These are phyloP conservation scores for Patella depressa DNA, from an alignment of 2,888 invertebrate species.

Conservation along the genomic window DNA sequence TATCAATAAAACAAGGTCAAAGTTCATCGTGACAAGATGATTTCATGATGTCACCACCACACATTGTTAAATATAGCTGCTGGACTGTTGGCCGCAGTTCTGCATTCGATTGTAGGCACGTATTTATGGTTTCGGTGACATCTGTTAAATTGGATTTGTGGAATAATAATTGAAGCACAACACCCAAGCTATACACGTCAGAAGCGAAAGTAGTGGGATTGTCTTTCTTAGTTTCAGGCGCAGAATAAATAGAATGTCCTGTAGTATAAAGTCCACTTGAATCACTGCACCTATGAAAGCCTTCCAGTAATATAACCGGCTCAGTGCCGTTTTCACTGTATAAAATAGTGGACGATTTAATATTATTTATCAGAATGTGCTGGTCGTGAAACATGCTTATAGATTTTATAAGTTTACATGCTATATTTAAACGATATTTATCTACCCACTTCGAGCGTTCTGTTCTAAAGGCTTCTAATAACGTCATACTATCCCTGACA, in stretches of 20 bases:
- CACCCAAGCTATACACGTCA: neutral
- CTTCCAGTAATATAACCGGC: neutral
- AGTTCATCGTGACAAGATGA: no score
- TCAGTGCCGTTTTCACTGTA: neutral
- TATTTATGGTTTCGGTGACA: no score
- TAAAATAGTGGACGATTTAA: conserved; percentile 14
- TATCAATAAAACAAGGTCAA: no score
- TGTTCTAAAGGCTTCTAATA: neutral
- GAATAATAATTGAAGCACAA: neutral
- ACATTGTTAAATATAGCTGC: no score
- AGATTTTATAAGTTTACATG: neutral
- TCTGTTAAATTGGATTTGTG: no score
- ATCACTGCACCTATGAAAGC: neutral
- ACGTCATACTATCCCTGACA: conserved; percentile 12
- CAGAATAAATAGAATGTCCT: neutral
- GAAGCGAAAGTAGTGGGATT: neutral
- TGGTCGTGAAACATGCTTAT: conserved; percentile 13
- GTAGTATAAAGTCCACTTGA: neutral
- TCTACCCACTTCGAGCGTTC: neutral
- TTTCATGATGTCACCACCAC: no score
- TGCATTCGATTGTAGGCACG: no score
- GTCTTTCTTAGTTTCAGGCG: neutral
- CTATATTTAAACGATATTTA: neutral
- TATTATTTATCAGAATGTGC: conserved; percentile 19
- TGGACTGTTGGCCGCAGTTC: no score